Conservation (phyloP, 2,797 vertebrate genomes). For the Morus bassanus region DNA sequence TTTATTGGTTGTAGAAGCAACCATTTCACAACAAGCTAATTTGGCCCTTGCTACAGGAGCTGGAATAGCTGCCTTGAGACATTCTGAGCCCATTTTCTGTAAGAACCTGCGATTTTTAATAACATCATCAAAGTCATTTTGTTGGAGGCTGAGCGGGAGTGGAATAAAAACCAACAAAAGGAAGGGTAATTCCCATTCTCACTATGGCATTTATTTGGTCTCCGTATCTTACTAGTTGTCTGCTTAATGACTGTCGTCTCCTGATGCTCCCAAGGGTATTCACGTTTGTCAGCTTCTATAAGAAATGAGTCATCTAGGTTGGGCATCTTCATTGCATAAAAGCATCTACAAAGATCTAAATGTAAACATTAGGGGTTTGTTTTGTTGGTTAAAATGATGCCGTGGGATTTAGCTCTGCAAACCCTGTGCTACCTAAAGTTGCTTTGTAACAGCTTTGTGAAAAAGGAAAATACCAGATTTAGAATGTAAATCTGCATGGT, state of each 20-base stretch:
- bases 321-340: neutral
- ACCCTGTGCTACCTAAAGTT: neutral
- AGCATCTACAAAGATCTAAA: neutral
- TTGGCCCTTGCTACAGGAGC: conserved; percentile 20
- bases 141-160: neutral
- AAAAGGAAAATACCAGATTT: neutral
- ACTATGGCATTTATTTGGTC: neutral
- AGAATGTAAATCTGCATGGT: neutral
- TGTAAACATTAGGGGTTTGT: neutral
- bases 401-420: neutral
- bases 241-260: neutral
- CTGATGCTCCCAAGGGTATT: neutral
- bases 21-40: conserved; percentile 12
- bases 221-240: neutral
- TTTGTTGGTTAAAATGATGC: neutral
- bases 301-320: neutral
- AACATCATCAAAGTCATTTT: neutral
- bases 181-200: neutral
- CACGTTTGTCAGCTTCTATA: neutral
- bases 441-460: neutral
- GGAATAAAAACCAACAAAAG: conserved; percentile 2
- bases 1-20: conserved; percentile 20
- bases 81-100: neutral
- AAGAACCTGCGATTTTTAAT: conserved; percentile 18
- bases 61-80: neutral